Percentiles rank a stretch among this genome's conserved stretches.
Evolutionary conservation across 1,140 invertebrate genomes (phyloP).

Genomic region (Papilio glaucus): DNA sequence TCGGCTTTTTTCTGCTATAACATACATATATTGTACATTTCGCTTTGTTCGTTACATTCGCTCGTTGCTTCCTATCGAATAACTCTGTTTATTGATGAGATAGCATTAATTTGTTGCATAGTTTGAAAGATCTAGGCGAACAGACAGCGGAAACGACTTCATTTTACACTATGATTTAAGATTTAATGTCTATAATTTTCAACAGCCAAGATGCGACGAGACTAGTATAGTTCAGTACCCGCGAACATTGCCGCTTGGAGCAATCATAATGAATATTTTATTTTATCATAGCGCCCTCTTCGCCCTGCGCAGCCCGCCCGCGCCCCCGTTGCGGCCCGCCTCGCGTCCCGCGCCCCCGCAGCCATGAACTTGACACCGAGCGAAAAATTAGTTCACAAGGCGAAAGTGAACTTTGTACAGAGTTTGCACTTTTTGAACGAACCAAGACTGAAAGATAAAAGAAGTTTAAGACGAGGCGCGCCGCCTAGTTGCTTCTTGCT

Average conservation of each 20-base stretch:
- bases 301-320: conserved; percentile 48
- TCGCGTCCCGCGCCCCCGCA: conserved; percentile 50
- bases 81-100: too few relatives aligned
- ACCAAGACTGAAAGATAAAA: conserved; percentile 78
- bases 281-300: conserved; percentile 75
- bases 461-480: conserved; percentile 57
- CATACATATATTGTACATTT: too few relatives aligned
- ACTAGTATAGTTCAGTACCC: conserved; percentile 51
- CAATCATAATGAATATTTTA: conserved; percentile 83
- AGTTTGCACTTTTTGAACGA: conserved; percentile 79
- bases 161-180: too few relatives aligned
- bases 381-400: conserved; percentile 83
- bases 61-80: too few relatives aligned
- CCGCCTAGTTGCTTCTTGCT: conserved; percentile 38
- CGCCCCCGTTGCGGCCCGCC: conserved; percentile 40
- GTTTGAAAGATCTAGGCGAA: too few relatives aligned
- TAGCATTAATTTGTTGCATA: too few relatives aligned
- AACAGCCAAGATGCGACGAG: conserved; percentile 52
- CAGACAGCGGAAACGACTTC: too few relatives aligned
- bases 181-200: conserved; percentile 10
- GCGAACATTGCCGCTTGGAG: conserved; percentile 71
- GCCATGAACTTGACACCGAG: conserved; percentile 81
- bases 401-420: conserved; percentile 82
- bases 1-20: too few relatives aligned
- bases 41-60: too few relatives aligned